These are phyloP conservation scores for Steinernema feltiae DNA, from an alignment of 1,140 invertebrate species.

Conservation along the genomic window DNA sequence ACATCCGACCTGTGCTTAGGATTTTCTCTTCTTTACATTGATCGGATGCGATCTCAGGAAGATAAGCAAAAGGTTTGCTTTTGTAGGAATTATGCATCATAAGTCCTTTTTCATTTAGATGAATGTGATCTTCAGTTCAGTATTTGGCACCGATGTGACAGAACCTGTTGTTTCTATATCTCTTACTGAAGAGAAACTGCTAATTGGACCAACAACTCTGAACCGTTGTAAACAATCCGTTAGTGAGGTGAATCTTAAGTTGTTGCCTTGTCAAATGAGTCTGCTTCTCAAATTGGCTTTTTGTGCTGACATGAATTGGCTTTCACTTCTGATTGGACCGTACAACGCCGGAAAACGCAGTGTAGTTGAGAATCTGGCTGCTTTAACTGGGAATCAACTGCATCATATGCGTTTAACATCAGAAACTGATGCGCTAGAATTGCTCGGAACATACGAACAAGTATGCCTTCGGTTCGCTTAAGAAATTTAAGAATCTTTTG, in stretches of 20 bases:
- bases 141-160: not conserved
- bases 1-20: conserved; percentile 17
- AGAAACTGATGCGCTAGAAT: conserved; percentile 86
- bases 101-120: not conserved
- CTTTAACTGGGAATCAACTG: conserved; percentile 70
- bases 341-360: conserved; percentile 75
- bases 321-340: conserved; percentile 78
- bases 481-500: too few relatives aligned
- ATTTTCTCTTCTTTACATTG: conserved; percentile 42
- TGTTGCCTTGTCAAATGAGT: conserved; percentile 68
- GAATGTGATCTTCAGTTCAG: not conserved
- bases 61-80: conserved; percentile 67
- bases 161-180: not conserved
- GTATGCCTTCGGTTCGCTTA: too few relatives aligned
- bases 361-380: conserved; percentile 71
- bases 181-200: not conserved
- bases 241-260: not conserved
- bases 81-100: not conserved
- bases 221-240: not conserved
- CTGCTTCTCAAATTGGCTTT: conserved; percentile 71
- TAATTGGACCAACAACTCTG: not conserved
- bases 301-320: conserved; percentile 82
- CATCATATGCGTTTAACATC: conserved; percentile 77
- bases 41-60: conserved; percentile 70
- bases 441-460: conserved; percentile 93